Conservation (phyloP, 2,797 vertebrate species). For the Alfaro cultratus region DNA sequence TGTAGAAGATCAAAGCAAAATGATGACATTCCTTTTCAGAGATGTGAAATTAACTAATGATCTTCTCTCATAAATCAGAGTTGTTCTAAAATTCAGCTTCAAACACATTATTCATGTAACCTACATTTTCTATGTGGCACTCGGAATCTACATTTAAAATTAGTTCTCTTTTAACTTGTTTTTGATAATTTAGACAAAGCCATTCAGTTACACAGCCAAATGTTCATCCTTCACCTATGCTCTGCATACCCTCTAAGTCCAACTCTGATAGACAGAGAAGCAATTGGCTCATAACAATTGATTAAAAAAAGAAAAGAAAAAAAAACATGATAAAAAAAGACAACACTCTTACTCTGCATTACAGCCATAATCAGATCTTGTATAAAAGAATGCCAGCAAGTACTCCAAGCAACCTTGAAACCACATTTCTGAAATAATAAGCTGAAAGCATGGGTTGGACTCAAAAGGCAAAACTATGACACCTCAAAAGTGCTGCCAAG, state of each 20-base stretch:
- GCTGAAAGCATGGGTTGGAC: conserved; percentile 61
- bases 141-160: background rate
- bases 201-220: background rate
- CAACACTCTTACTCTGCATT: conserved; percentile 11
- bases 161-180: background rate
- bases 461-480: conserved; percentile 57
- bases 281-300: background rate
- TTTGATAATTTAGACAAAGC: background rate
- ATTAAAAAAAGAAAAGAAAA: background rate
- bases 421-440: conserved; percentile 63
- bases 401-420: conserved; percentile 67
- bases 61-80: conserved; percentile 8
- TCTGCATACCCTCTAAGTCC: background rate
- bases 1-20: conserved; percentile 2
- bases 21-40: background rate
- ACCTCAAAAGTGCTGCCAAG: conserved; percentile 68
- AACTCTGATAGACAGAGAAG: conserved; percentile 1
- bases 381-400: conserved; percentile 35
- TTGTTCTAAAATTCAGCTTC: background rate
- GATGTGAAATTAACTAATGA: background rate
- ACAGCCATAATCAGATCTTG: conserved; percentile 36
- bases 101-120: background rate
- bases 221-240: background rate
- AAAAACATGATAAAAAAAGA: background rate
- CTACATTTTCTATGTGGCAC: background rate